Percentiles rank a stretch among this genome's conserved stretches.
phyloP scores from a whole-genome alignment of 2,113 vertebrate species.

The Heliornis fulica region DNA sequence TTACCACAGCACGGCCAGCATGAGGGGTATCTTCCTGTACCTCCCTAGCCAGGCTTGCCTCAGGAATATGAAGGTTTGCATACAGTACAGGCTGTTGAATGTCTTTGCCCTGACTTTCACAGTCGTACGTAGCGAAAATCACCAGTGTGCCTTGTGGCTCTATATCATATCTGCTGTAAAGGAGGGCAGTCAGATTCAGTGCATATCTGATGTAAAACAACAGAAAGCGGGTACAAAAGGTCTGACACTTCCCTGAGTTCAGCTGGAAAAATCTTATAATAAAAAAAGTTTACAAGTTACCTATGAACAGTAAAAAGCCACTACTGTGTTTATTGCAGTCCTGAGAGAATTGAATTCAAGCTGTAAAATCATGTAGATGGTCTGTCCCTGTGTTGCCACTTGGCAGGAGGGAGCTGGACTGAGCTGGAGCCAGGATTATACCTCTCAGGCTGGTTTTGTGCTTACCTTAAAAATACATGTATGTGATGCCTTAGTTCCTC shows the following conservation, averaged over 20 bases:
- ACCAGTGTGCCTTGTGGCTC: not conserved
- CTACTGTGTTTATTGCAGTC: not conserved
- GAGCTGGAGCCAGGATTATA: not conserved
- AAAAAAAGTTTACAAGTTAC: not conserved
- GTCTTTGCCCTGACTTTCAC: not conserved
- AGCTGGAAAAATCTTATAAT: not conserved
- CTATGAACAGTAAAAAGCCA: not conserved
- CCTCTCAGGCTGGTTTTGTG: not conserved
- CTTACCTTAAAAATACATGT: not conserved
- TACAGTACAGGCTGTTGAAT: not conserved
- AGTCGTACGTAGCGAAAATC: not conserved
- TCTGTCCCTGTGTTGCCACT: not conserved
- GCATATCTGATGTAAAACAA: not conserved
- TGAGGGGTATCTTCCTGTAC: not conserved
- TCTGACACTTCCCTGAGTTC: not conserved
- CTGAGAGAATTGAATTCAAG: not conserved
- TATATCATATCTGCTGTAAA: not conserved
- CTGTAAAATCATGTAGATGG: not conserved
- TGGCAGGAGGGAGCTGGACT: not conserved
- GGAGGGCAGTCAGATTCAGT: not conserved
- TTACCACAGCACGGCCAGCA: not conserved
- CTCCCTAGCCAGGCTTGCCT: not conserved
- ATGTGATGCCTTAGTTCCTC: not conserved
- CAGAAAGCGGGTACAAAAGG: not conserved
- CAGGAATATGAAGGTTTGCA: not conserved